Conservation (phyloP, 64 coral and sea anemone species). For the Exaiptasia diaphana region DNA sequence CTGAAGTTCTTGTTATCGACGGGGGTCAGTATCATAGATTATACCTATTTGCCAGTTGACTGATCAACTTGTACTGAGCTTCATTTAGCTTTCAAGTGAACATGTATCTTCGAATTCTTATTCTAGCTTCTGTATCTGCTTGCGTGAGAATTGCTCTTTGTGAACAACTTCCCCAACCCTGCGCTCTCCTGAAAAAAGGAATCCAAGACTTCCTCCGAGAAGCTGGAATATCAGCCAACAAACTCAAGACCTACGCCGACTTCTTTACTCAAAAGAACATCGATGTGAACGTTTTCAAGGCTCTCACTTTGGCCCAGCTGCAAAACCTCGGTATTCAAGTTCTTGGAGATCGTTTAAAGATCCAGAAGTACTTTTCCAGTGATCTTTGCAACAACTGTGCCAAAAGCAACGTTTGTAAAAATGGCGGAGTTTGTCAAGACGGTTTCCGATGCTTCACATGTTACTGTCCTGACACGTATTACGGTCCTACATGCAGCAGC, state of each 20-base stretch:
- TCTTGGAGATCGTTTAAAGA: slow-evolving; percentile 61
- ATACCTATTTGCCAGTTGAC: too few species aligned
- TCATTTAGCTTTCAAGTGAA: too few species aligned
- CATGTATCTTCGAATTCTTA: too few species aligned
- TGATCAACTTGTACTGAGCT: too few species aligned
- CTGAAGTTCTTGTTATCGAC: too few species aligned
- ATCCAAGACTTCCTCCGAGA: not conserved
- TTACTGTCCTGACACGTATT: slow-evolving; percentile 27
- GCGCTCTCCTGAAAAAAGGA: too few species aligned
- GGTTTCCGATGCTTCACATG: slow-evolving; percentile 50
- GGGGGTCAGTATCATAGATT: too few species aligned
- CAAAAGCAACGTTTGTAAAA: slow-evolving; percentile 5
- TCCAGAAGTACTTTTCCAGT: slow-evolving; percentile 23
- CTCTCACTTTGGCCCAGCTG: slow-evolving; percentile 20
- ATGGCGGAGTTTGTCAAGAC: slow-evolving; percentile 51
- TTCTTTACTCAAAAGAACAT: slow-evolving; percentile 34
- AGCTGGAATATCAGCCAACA: slow-evolving; percentile 10
- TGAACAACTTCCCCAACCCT: too few species aligned
- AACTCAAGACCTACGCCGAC: not conserved
- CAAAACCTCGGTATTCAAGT: slow-evolving; percentile 32
- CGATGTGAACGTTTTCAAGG: slow-evolving; percentile 14
- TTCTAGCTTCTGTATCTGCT: too few species aligned
- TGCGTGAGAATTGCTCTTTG: too few species aligned
- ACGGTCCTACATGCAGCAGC: slow-evolving; percentile 35
- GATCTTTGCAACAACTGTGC: slow-evolving; percentile 52